Evolutionary conservation across 2,888 invertebrate genomes (phyloP).

Genomic region (Netelia inedita): DNA sequence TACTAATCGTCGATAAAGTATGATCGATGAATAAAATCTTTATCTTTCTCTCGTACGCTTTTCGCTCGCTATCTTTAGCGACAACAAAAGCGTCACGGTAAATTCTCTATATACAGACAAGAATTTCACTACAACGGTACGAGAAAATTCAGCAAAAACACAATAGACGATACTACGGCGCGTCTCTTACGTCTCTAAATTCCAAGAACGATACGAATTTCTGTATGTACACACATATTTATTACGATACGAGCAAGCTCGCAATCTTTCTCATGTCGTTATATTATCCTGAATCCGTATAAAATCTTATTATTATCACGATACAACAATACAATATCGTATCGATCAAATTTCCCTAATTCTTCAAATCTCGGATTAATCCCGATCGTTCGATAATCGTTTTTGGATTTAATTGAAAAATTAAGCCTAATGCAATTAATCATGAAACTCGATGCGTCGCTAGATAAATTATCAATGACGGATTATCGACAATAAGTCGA

Average conservation of each 20-base stretch:
- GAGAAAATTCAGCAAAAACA: conserved; percentile 15
- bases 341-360: neutral
- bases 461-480: neutral
- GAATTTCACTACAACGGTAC: neutral
- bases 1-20: too few species aligned
- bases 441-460: neutral
- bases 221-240: conserved; percentile 8
- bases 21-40: conserved; percentile 1
- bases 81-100: neutral
- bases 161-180: conserved; percentile 20
- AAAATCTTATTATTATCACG: conserved; percentile 29
- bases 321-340: neutral
- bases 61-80: neutral
- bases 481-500: neutral
- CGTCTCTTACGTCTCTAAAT: conserved; percentile 14
- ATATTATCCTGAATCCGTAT: neutral
- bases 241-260: conserved; percentile 16
- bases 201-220: conserved; percentile 30
- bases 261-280: neutral
- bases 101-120: neutral
- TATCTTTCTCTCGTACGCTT: neutral
- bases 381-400: neutral
- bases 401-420: neutral
- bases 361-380: neutral
- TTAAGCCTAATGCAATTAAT: neutral